Evolutionary conservation across 2,888 invertebrate species (phyloP), one percentile per base, ranked within the genome.

Genomic region (Macrophya annulata): DNA sequence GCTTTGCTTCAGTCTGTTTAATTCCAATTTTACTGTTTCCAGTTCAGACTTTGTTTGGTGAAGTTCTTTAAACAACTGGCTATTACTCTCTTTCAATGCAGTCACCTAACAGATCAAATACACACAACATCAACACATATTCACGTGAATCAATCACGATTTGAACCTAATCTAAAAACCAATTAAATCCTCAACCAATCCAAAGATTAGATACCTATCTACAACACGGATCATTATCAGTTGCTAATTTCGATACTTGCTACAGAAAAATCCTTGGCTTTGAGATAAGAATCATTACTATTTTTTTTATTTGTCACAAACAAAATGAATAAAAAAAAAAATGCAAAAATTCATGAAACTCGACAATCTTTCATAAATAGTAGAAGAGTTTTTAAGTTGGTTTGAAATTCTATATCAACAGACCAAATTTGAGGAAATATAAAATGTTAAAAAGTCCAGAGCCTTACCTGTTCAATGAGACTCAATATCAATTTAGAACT

Each of bases 51-150:
- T 96, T 85, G 97, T 96, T 90, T 97, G 96, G 90, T 96, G 95
- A 89, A 97, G 94, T 92, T 97, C 97, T 92, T 96, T 96, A 90
- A 95, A 96, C 91, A 97, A 95, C 94, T 96, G 96, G 89, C 96
- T 95, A 93, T 97, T 97, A 85, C 95, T 95, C 89, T 96, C 96
- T 91, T 96, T 97, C 89, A 97, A 92, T 84, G 95, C 90, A 45
- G 92, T 93, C 90, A 93, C 92, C 93, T 93, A 82, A 4, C n/a
- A 40, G 37, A 79, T 6, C n/a, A 51, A 55, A 79, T 76, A 15
- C 10, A 76, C 25, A 48, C 9, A 45, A 48, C 21, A 8, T 31
- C 17, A 71, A 71, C 17, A 71, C 17, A 37, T 10, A 25, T 3
- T 15, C 12, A 15, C 15, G 48, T 76, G 9, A 43, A 72, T 72